phyloP scores from a whole-genome alignment of 2,888 invertebrate genomes.

The Aproaerema taeniolella region DNA sequence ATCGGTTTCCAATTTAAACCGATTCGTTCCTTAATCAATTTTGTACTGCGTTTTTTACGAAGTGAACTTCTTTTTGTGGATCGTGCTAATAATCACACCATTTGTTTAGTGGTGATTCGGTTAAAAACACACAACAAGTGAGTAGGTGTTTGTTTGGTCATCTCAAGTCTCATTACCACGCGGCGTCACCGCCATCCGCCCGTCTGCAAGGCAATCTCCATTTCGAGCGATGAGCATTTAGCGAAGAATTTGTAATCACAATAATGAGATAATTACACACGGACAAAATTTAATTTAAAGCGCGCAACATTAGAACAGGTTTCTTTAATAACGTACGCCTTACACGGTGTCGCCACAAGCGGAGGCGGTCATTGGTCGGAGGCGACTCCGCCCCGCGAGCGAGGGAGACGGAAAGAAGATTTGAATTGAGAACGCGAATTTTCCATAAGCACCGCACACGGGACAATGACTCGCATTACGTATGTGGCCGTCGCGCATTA shows the following conservation, averaged over 20 bases:
- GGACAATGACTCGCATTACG: conserved; percentile 78
- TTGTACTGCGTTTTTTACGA: conserved; percentile 63
- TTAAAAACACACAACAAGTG: conserved; percentile 27
- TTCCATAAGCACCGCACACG: conserved; percentile 76
- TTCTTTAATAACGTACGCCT: conserved; percentile 77
- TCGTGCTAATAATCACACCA: conserved; percentile 57
- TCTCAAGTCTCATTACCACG: conserved; percentile 43
- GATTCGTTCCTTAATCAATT: conserved; percentile 78
- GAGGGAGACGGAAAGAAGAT: conserved; percentile 74
- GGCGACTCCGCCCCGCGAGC: conserved; percentile 74
- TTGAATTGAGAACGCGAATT: conserved; percentile 78
- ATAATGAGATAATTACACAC: conserved; percentile 78
- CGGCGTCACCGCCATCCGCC: conserved; percentile 47
- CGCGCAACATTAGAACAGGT: conserved; percentile 78
- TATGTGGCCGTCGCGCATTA: conserved; percentile 75
- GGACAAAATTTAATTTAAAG: conserved; percentile 78
- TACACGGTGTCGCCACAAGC: conserved; percentile 73
- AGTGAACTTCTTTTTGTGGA: conserved; percentile 55
- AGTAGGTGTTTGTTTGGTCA: conserved; percentile 36
- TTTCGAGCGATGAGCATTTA: conserved; percentile 71
- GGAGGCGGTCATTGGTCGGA: conserved; percentile 71
- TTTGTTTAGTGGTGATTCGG: conserved; percentile 53
- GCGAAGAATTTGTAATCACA: conserved; percentile 74
- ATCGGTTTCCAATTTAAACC: conserved; percentile 77
- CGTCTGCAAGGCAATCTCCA: conserved; percentile 58